A percentile compares a stretch with the other conserved stretches of the same genome.
Evolutionary conservation across 2,888 invertebrate genomes (phyloP).

Genomic region (Eilema caniola): DNA sequence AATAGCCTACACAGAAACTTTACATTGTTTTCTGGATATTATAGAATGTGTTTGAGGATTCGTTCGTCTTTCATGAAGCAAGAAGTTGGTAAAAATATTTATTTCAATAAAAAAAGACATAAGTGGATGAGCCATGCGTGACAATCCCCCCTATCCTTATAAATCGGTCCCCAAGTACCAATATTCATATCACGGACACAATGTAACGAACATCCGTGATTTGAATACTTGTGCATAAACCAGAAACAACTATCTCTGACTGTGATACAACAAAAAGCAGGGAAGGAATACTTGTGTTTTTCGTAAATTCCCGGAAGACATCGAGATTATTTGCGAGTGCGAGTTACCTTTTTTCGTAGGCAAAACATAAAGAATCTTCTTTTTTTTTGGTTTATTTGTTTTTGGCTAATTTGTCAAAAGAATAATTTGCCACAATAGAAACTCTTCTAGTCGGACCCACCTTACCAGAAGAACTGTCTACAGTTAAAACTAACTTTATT

Average conservation of each 20-base stretch:
- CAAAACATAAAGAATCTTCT: not conserved
- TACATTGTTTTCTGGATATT: not conserved
- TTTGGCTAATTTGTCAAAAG: not conserved
- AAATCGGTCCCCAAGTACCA: not conserved
- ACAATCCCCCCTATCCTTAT: not conserved
- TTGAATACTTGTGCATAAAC: conserved; percentile 4
- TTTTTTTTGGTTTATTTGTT: not conserved
- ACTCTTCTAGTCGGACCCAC: too few relatives aligned
- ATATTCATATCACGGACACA: conserved; percentile 5
- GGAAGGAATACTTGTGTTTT: not conserved
- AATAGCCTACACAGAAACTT: not conserved
- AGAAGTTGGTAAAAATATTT: not conserved
- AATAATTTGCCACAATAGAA: too few relatives aligned
- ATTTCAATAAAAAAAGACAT: not conserved
- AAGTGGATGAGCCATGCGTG: not conserved
- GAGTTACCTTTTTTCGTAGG: not conserved
- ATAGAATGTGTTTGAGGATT: not conserved
- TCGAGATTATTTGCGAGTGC: not conserved
- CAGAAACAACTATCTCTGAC: not conserved
- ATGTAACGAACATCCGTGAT: conserved; percentile 5
- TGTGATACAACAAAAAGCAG: conserved; percentile 1
- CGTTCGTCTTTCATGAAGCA: not conserved
- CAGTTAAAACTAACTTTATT: too few relatives aligned
- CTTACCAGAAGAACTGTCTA: too few relatives aligned
- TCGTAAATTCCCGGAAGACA: not conserved